A percentile compares a stretch with the other conserved stretches of the same genome.
These are phyloP conservation scores for Apteryx owenii DNA, from an alignment of 2,113 vertebrate genomes.

Conservation along the genomic window DNA sequence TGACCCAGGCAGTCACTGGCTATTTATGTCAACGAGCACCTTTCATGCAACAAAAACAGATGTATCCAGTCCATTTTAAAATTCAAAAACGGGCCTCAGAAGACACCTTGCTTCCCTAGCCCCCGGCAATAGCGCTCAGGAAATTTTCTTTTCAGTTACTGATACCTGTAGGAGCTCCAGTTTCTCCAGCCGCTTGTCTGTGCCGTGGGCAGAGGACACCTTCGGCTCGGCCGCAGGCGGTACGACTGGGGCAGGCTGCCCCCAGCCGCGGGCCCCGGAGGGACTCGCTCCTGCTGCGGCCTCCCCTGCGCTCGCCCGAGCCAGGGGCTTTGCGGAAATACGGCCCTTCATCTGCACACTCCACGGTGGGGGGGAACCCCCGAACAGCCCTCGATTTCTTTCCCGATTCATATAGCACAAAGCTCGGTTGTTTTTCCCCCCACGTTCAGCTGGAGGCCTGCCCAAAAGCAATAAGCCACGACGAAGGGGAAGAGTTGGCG, in stretches of 20 bases:
- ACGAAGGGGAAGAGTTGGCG: neutral
- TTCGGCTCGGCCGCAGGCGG: neutral
- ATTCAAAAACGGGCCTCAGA: neutral
- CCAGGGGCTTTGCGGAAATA: neutral
- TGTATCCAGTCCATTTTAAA: neutral
- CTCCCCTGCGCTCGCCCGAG: rapidly evolving
- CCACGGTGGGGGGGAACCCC: neutral
- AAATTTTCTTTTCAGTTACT: rapidly evolving
- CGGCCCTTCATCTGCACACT: rapidly evolving
- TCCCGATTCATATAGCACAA: neutral
- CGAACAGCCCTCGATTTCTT: neutral
- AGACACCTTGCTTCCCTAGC: neutral
- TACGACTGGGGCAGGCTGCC: neutral
- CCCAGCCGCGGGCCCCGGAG: rapidly evolving
- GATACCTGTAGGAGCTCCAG: rapidly evolving
- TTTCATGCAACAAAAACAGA: neutral
- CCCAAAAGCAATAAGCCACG: neutral
- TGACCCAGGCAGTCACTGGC: neutral
- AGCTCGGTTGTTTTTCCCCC: neutral
- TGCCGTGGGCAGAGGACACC: rapidly evolving
- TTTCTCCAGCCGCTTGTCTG: neutral
- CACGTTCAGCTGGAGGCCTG: neutral
- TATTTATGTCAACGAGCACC: neutral
- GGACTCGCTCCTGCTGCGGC: no score
- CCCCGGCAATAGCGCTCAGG: neutral